A percentile compares a stretch with the other conserved stretches of the same genome.
phyloP scores from a whole-genome alignment of 2,888 invertebrate species.

The Drosophila flavopinicola region DNA sequence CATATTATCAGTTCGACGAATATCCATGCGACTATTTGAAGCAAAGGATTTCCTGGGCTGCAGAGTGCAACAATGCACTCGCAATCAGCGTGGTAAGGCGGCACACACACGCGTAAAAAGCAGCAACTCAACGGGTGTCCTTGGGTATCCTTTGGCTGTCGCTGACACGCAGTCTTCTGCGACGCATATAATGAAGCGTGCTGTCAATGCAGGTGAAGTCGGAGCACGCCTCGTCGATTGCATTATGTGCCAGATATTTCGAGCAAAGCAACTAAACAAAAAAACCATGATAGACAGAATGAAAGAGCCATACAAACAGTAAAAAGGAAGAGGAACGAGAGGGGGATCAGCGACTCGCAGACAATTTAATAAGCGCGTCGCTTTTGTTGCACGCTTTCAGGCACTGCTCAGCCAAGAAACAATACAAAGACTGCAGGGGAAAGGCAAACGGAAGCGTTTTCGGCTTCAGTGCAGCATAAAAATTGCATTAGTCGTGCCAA shows the following conservation, averaged over 20 bases:
- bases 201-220: constrained; percentile 36
- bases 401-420: constrained; percentile 36
- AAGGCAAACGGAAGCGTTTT: constrained; percentile 61
- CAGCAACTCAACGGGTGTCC: constrained; percentile 18
- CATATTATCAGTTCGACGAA: too few species aligned
- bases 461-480: constrained; percentile 71
- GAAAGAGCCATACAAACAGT: constrained; percentile 24
- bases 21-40: too few species aligned
- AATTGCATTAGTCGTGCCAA: constrained; percentile 74
- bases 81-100: constrained; percentile 15
- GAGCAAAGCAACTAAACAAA: constrained; percentile 63
- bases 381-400: constrained; percentile 51
- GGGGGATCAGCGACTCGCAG: constrained; percentile 2
- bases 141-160: constrained; percentile 36
- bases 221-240: constrained; percentile 52
- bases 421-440: constrained; percentile 35
- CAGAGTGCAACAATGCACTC: not conserved
- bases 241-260: constrained; percentile 61
- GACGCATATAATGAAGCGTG: constrained; percentile 42
- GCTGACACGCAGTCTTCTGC: constrained; percentile 31
- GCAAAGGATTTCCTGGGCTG: too few species aligned
- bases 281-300: constrained; percentile 33
- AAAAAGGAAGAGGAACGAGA: not conserved
- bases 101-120: constrained; percentile 2
- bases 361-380: constrained; percentile 69